These are phyloP conservation scores for Xestia rhomboidea DNA, from an alignment of 2,888 invertebrate species.

Conservation along the genomic window DNA sequence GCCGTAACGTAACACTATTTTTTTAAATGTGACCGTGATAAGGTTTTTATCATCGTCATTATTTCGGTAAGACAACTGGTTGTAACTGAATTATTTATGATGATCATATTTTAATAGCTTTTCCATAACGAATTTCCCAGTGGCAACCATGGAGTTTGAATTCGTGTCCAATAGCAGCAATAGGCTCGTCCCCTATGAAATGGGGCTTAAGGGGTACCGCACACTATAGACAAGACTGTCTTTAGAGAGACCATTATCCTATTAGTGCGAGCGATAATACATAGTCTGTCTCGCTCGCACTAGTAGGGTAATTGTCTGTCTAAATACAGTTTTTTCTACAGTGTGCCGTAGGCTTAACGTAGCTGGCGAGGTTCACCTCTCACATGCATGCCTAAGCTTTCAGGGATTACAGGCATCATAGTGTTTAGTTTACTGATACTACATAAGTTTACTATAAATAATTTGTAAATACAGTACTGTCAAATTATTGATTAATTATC, in stretches of 20 bases:
- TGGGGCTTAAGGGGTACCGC: too few relatives aligned
- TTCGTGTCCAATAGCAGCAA: background rate
- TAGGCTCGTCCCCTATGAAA: background rate
- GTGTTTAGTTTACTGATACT: too few relatives aligned
- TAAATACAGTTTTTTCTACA: too few relatives aligned
- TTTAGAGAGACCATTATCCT: too few relatives aligned
- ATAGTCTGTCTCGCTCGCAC: too few relatives aligned
- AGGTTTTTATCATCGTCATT: background rate
- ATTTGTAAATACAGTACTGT: too few relatives aligned
- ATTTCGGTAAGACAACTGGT: background rate
- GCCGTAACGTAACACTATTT: background rate
- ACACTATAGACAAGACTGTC: too few relatives aligned
- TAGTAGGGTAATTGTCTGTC: too few relatives aligned
- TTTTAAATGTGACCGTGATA: background rate
- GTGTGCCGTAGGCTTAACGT: too few relatives aligned
- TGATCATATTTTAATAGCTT: background rate
- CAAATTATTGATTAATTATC: too few relatives aligned
- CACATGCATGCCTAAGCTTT: background rate
- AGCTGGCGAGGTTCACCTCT: background rate
- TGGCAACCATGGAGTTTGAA: background rate
- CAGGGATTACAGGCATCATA: background rate
- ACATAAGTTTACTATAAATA: too few relatives aligned
- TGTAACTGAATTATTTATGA: background rate
- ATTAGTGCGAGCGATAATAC: too few relatives aligned
- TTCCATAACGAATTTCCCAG: background rate